Conservation (phyloP, 2,797 vertebrate species). For the Cichlasoma orientale region DNA sequence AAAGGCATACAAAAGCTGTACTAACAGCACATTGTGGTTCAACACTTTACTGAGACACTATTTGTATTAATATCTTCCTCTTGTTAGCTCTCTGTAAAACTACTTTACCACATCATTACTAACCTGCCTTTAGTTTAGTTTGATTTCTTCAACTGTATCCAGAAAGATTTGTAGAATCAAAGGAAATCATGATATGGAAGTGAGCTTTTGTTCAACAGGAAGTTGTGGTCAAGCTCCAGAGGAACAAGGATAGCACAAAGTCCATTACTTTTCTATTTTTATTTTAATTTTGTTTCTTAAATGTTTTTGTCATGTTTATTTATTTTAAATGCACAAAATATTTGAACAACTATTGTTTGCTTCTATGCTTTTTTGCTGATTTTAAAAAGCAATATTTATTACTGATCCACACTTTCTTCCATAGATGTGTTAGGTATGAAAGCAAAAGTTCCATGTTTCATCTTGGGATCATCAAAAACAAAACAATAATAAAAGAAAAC, state of each 20-base stretch:
- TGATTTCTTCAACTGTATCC: background rate
- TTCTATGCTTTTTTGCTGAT: background rate
- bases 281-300: background rate
- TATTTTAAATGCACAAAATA: background rate
- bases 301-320: background rate
- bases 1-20: background rate
- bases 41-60: background rate
- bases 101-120: background rate
- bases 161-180: background rate
- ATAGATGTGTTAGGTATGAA: background rate
- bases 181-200: background rate
- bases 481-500: constrained; percentile 16
- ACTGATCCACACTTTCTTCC: background rate
- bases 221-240: background rate
- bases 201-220: background rate
- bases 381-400: background rate
- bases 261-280: background rate
- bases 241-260: background rate
- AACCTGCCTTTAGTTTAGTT: background rate
- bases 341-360: background rate
- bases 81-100: background rate
- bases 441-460: background rate
- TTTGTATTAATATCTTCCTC: background rate
- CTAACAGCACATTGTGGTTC: background rate
- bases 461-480: constrained; percentile 3